Conservation (phyloP, 1,140 invertebrate species). For the Penaeus vannamei region DNA sequence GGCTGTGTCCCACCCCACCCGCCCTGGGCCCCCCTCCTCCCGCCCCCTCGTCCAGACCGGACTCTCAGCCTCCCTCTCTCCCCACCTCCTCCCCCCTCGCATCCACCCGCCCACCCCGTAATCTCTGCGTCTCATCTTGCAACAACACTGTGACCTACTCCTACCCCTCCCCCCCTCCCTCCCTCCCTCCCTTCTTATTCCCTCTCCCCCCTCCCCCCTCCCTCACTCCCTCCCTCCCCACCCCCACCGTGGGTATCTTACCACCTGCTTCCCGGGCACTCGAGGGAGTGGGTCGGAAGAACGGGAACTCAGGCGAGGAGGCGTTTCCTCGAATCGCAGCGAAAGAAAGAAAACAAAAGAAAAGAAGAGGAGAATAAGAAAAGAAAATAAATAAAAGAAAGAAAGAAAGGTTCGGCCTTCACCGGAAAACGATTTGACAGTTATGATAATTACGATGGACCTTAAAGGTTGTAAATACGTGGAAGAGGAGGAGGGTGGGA, state of each 20-base stretch:
- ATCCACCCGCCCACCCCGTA: slow-evolving; percentile 56
- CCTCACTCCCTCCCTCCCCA: not conserved
- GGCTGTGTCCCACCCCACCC: slow-evolving; percentile 48
- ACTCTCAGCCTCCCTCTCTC: slow-evolving; percentile 7
- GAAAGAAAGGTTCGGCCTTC: too few species aligned
- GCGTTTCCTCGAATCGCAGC: too few species aligned
- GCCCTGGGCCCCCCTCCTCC: not conserved
- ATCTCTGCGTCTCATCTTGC: slow-evolving; percentile 61
- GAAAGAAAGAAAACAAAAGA: too few species aligned
- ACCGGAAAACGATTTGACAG: too few species aligned
- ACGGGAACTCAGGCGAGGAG: slow-evolving; percentile 19
- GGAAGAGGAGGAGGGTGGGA: too few species aligned
- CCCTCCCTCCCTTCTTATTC: slow-evolving; percentile 22
- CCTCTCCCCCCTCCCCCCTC: slow-evolving; percentile 22
- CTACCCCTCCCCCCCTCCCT: slow-evolving; percentile 43
- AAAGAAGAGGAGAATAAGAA: too few species aligned
- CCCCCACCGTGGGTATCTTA: too few species aligned
- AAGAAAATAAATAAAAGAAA: too few species aligned
- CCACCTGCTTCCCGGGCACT: too few species aligned
- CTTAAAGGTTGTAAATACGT: slow-evolving; percentile 17
- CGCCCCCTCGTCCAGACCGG: not conserved
- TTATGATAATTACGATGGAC: slow-evolving; percentile 38
- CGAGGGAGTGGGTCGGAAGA: too few species aligned
- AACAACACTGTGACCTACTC: slow-evolving; percentile 66
- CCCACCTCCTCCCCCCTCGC: not conserved